phyloP scores from a whole-genome alignment of 2,797 vertebrate genomes.

The Epinephelus malabaricus region DNA sequence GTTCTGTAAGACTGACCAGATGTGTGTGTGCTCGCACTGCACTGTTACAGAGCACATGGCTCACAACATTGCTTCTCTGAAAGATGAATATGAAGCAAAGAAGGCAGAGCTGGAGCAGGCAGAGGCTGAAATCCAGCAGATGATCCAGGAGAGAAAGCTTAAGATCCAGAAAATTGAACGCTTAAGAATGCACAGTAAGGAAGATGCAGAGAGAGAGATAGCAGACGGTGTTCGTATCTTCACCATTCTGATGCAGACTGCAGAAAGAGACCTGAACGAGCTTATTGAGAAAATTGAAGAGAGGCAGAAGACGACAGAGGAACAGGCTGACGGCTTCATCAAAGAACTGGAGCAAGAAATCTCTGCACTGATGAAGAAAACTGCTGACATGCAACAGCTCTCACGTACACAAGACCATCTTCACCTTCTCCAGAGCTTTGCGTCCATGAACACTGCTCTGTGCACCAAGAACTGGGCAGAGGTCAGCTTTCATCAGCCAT shows the following conservation, averaged over 20 bases:
- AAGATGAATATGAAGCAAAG: slow-evolving; percentile 14
- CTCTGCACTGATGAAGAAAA: slow-evolving; percentile 1
- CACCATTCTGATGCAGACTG: slow-evolving; percentile 12
- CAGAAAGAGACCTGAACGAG: neutral
- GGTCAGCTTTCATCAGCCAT: neutral
- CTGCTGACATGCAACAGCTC: slow-evolving; percentile 7
- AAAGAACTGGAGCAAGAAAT: slow-evolving; percentile 25
- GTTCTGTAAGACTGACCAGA: slow-evolving; percentile 27
- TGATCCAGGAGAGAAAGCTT: slow-evolving; percentile 9
- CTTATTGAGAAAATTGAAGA: slow-evolving; percentile 17
- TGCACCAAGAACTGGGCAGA: neutral
- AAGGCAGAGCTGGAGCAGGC: neutral
- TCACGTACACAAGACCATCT: slow-evolving; percentile 6
- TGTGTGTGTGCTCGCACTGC: slow-evolving; percentile 18
- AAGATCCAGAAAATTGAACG: neutral
- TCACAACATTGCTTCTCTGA: slow-evolving; percentile 8
- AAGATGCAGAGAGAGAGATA: slow-evolving; percentile 27
- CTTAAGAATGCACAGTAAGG: neutral
- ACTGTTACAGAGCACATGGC: neutral
- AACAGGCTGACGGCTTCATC: neutral
- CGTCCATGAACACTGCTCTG: neutral
- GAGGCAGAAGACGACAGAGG: neutral
- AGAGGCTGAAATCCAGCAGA: slow-evolving; percentile 10
- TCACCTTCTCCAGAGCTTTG: slow-evolving; percentile 5
- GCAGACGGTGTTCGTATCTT: neutral